These are phyloP conservation scores for Drosophila setosimentum DNA, from an alignment of 2,888 invertebrate genomes.

Conservation along the genomic window DNA sequence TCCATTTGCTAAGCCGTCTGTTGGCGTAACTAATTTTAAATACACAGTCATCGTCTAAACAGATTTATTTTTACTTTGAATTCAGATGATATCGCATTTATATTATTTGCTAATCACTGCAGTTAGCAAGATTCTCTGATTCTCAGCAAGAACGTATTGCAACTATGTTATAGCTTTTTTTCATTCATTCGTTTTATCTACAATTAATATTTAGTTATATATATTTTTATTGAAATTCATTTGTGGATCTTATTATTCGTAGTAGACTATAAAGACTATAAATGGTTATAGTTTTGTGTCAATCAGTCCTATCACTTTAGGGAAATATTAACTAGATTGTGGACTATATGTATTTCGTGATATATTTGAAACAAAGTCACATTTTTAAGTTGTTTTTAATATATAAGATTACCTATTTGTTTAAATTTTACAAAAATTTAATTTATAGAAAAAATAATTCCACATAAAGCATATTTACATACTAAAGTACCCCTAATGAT, in stretches of 20 bases:
- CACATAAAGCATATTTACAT: background rate
- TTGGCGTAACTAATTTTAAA: conserved; percentile 22
- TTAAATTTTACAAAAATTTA: background rate
- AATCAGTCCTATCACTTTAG: background rate
- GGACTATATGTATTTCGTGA: background rate
- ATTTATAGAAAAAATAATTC: background rate
- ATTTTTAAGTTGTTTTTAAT: background rate
- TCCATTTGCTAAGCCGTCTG: conserved; percentile 36
- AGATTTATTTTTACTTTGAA: background rate
- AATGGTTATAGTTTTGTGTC: background rate
- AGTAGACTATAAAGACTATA: background rate
- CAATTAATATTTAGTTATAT: background rate
- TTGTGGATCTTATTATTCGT: background rate
- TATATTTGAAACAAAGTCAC: background rate
- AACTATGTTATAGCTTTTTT: background rate
- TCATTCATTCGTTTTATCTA: too few species aligned
- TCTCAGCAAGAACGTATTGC: too few species aligned
- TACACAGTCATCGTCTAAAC: conserved; percentile 3
- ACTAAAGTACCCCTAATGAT: background rate
- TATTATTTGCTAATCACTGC: conserved; percentile 6
- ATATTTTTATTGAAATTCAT: background rate
- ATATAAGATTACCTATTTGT: background rate
- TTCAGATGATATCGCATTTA: conserved; percentile 1
- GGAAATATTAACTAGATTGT: background rate
- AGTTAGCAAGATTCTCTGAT: background rate